Conservation (phyloP, 2,888 invertebrate genomes). For the Strigamia transsilvanica region DNA sequence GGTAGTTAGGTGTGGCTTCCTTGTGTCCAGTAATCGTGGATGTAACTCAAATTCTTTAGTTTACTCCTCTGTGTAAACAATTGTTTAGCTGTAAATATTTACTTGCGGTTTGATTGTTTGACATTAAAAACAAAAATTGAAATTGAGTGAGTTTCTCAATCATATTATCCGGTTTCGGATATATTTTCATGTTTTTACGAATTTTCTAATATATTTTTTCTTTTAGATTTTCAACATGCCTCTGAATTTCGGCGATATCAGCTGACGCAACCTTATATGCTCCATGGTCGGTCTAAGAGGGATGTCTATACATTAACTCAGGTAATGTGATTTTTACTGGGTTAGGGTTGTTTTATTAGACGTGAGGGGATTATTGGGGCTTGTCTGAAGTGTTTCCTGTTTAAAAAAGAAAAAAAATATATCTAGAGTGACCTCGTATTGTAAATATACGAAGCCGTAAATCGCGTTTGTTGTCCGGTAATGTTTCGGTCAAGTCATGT, state of each 20-base stretch:
- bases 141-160: too few relatives aligned
- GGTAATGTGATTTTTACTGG: slow-evolving; percentile 24
- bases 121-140: too few relatives aligned
- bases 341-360: background rate
- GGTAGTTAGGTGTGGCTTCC: background rate
- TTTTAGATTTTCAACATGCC: slow-evolving; percentile 21
- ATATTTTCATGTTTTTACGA: background rate
- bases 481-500: slow-evolving; percentile 7
- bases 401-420: background rate
- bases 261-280: slow-evolving; percentile 35
- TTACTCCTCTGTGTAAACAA: too few relatives aligned
- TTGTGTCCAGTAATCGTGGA: background rate
- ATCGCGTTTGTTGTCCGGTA: slow-evolving; percentile 23
- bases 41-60: background rate
- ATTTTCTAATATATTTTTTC: background rate
- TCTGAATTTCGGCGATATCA: slow-evolving; percentile 19
- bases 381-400: slow-evolving; percentile 46
- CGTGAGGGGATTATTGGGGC: slow-evolving; percentile 10
- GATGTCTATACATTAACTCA: slow-evolving; percentile 32
- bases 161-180: too few relatives aligned
- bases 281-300: slow-evolving; percentile 27
- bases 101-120: too few relatives aligned
- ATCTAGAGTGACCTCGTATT: slow-evolving; percentile 19
- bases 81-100: too few relatives aligned
- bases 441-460: slow-evolving; percentile 9